These are phyloP conservation scores for Eulacestoma nigropectus DNA, from an alignment of 2,113 vertebrate genomes.

Conservation along the genomic window DNA sequence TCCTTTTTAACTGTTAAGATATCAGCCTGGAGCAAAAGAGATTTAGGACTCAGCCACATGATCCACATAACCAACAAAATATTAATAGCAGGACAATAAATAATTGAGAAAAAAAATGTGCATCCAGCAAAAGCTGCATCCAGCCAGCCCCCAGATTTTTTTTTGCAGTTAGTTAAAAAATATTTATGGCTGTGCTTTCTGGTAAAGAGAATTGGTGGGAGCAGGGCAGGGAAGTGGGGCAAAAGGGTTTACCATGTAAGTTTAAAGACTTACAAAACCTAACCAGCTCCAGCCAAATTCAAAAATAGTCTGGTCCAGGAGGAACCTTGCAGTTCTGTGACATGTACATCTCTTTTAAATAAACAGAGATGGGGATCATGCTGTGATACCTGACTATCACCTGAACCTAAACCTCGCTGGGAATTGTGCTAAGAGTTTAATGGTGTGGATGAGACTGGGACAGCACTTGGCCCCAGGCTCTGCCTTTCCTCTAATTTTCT, in stretches of 20 bases:
- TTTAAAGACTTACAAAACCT: background rate
- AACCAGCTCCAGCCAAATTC: background rate
- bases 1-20: background rate
- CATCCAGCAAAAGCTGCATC: background rate
- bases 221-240: accelerated
- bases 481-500: background rate
- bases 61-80: background rate
- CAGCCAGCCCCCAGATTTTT: background rate
- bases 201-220: background rate
- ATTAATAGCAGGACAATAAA: background rate
- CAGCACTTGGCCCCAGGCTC: background rate
- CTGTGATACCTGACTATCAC: background rate
- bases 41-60: background rate
- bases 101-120: background rate
- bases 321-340: background rate
- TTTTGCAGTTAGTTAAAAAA: background rate
- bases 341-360: background rate
- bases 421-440: background rate
- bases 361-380: background rate
- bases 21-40: background rate
- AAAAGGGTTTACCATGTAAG: background rate
- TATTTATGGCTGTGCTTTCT: background rate
- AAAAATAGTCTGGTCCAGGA: background rate
- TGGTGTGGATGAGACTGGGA: background rate
- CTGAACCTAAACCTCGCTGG: background rate